Conservation (phyloP, 2,113 vertebrate species). For the Daphoenositta chrysoptera region DNA sequence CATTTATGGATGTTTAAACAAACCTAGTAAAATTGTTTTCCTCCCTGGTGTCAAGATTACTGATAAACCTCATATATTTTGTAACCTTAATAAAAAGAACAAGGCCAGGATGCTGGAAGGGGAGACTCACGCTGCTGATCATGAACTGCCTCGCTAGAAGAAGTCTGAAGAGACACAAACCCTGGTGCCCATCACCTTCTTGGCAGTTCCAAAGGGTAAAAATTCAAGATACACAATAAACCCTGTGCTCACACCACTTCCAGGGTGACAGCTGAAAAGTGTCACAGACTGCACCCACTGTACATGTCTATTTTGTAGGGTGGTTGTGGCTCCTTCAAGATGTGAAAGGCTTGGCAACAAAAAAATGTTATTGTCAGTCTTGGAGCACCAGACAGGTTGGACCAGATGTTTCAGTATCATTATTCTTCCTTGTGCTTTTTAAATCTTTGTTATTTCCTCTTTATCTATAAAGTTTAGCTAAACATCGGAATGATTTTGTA, state of each 20-base stretch:
- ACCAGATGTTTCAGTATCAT: not conserved
- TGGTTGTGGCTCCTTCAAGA: not conserved
- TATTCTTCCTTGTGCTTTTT: not conserved
- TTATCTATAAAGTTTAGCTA: not conserved
- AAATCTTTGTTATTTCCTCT: not conserved
- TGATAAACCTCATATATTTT: not conserved
- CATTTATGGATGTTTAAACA: not conserved
- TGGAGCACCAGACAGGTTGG: not conserved
- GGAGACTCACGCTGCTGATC: not conserved
- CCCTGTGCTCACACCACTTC: accelerated
- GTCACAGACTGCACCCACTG: not conserved
- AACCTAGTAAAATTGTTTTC: not conserved
- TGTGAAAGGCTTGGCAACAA: not conserved
- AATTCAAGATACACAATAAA: not conserved
- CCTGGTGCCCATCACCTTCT: not conserved
- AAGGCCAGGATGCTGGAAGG: not conserved
- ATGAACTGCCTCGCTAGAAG: not conserved
- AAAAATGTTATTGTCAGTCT: not conserved
- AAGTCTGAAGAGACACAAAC: not conserved
- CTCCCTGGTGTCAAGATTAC: not conserved
- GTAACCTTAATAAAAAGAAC: not conserved
- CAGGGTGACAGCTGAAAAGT: not conserved
- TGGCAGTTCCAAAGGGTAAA: not conserved
- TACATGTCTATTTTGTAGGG: not conserved
- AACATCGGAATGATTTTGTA: not conserved